Conservation (phyloP, 1,140 invertebrate genomes). For the Anastrepha ludens region DNA sequence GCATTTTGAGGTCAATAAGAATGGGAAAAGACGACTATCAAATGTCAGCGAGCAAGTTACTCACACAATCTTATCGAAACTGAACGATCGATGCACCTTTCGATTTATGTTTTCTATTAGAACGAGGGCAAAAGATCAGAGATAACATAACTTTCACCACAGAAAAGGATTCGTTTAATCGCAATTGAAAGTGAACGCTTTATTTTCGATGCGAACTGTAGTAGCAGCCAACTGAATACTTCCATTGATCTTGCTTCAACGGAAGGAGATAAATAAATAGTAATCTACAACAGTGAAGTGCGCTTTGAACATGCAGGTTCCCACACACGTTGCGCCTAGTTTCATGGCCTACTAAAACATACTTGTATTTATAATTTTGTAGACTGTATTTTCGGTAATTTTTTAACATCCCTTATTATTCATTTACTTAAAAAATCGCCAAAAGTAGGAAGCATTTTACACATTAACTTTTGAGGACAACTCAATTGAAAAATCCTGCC, state of each 20-base stretch:
- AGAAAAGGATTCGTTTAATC: background rate
- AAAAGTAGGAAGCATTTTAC: slow-evolving; percentile 45
- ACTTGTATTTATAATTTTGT: background rate
- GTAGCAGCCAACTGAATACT: background rate
- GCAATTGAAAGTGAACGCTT: background rate
- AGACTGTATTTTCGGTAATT: background rate
- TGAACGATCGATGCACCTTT: background rate
- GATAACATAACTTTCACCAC: background rate
- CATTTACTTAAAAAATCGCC: background rate
- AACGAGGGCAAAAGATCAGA: background rate
- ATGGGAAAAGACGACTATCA: background rate
- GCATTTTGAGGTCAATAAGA: background rate
- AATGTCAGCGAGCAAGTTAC: background rate
- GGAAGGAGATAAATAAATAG: background rate
- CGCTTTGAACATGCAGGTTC: background rate
- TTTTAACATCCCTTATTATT: background rate
- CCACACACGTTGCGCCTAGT: background rate
- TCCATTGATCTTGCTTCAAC: background rate
- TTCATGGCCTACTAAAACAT: background rate
- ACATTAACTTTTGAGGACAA: background rate
- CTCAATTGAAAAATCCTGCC: slow-evolving; percentile 7
- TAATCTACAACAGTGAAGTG: background rate
- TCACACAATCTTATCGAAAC: slow-evolving; percentile 3
- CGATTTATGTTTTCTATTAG: background rate
- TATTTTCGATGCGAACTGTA: background rate